Conservation (phyloP, 2,888 invertebrate genomes). For the Fabriciana adippe region DNA sequence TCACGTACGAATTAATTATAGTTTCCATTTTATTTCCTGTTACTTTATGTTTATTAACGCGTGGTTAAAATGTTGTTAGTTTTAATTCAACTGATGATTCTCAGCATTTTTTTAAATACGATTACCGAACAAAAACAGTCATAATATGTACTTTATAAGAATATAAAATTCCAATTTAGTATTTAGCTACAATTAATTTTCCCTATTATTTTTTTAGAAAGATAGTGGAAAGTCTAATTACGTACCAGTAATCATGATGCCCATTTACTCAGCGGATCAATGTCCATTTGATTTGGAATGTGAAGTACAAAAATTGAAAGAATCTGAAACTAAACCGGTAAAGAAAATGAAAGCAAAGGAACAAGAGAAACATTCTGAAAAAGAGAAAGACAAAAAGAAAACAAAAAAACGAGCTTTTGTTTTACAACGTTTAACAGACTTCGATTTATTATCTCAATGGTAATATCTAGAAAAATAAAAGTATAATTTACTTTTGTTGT, state of each 20-base stretch:
- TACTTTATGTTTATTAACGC: too few relatives aligned
- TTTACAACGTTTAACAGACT: slow-evolving; percentile 67
- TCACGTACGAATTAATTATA: too few relatives aligned
- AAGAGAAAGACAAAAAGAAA: slow-evolving; percentile 57
- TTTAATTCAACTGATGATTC: too few relatives aligned
- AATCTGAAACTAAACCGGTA: slow-evolving; percentile 48
- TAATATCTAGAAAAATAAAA: slow-evolving; percentile 36
- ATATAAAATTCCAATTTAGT: too few relatives aligned
- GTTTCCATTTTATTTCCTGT: too few relatives aligned
- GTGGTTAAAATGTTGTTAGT: too few relatives aligned
- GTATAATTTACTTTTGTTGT: too few relatives aligned
- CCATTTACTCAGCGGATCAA: slow-evolving; percentile 63
- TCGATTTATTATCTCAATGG: slow-evolving; percentile 73
- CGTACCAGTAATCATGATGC: slow-evolving; percentile 74
- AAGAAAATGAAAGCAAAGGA: slow-evolving; percentile 46
- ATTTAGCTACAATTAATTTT: too few relatives aligned
- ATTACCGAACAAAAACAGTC: too few relatives aligned
- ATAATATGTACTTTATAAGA: too few relatives aligned
- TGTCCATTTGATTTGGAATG: slow-evolving; percentile 72
- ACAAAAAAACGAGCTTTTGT: slow-evolving; percentile 62
- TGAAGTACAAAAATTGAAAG: slow-evolving; percentile 60
- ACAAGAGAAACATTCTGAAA: slow-evolving; percentile 45
- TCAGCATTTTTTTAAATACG: too few relatives aligned
- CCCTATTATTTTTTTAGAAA: slow-evolving; percentile 44
- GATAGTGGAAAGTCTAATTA: slow-evolving; percentile 54